A percentile compares a stretch with the other conserved stretches of the same genome.
Evolutionary conservation across 2,888 invertebrate species (phyloP).

Genomic region (Eilema sororculum): DNA sequence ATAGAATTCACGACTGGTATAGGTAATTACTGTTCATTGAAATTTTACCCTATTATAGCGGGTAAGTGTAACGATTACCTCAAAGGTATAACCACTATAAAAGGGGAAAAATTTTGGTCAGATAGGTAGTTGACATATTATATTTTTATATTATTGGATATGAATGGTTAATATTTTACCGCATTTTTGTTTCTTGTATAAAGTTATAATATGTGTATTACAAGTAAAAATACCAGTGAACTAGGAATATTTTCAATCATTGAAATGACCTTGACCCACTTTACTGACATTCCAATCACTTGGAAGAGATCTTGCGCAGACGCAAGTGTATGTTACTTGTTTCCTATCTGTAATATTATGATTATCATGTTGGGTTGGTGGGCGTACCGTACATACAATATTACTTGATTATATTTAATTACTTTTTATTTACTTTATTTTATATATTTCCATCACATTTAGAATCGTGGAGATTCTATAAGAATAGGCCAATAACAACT

Average conservation of each 20-base stretch:
- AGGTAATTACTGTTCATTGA: background rate
- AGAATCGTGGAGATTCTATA: background rate
- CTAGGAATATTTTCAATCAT: background rate
- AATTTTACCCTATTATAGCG: too few relatives aligned
- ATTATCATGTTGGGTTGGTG: background rate
- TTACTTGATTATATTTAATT: background rate
- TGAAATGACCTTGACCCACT: slow-evolving; percentile 65
- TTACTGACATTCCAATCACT: slow-evolving; percentile 35
- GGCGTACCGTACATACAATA: background rate
- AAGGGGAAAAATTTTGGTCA: background rate
- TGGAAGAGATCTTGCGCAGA: slow-evolving; percentile 2
- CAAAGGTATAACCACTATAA: background rate
- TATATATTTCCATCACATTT: background rate
- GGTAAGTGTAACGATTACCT: too few relatives aligned
- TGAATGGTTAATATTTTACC: background rate
- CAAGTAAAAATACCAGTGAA: background rate
- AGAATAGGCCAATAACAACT: background rate
- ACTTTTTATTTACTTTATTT: background rate
- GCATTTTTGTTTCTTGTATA: background rate
- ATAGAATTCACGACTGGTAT: background rate
- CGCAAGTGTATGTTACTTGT: slow-evolving; percentile 1
- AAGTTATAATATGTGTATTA: background rate
- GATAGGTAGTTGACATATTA: background rate
- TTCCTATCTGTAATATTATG: background rate
- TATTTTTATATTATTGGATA: background rate